Evolutionary conservation across 2,888 invertebrate genomes (phyloP), one percentile per base, ranked within the genome.

Genomic region (Nowickia ferox): DNA sequence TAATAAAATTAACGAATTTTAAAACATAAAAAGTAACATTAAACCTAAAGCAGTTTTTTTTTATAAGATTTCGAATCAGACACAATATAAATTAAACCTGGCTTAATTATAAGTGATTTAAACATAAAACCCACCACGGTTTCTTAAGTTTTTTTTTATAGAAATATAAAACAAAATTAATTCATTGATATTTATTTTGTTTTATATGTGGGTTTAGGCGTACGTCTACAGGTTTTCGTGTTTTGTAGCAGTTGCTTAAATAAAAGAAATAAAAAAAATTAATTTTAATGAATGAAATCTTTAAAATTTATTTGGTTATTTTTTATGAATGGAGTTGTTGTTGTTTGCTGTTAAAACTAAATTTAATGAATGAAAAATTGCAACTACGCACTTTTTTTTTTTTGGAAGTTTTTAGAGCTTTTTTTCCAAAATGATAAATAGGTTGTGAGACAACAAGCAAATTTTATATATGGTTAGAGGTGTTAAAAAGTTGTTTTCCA

Each of bases 401-500:
- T 77, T 66, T 69, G 51, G 22, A 76, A 59, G 65, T 63, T 84
- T 55, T 46, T 19, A 72, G 48, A 61, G 40, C 15, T 69, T 68
- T 72, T 59, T 59, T 68, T 42, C 10, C 8, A 48, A 38, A 48
- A 51, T 59, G 68, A 80, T 76, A 44, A 59, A 84, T 84, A 66
- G 75, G 42, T 80, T 72, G 63, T 19, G 5, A 9, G 40, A 30
- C 40, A 55, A 71, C 63, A 38, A 71, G 44, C 61, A 69, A 22
- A 79, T 19, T 53, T 74, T 71, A 76, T n/a, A 85, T 82, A 82
- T 90, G 89, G 89, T 88, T 89, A 90, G 89, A 91, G 91, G 92
- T 91, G 91, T 91, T 91, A 90, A 91, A 91, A 91, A 89, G 91
- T 91, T 90, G 92, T 91, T 91, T 91, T 90, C 55, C 61, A 63